Conservation (phyloP, 1,140 invertebrate genomes). For the Aphaenogaster floridana region DNA sequence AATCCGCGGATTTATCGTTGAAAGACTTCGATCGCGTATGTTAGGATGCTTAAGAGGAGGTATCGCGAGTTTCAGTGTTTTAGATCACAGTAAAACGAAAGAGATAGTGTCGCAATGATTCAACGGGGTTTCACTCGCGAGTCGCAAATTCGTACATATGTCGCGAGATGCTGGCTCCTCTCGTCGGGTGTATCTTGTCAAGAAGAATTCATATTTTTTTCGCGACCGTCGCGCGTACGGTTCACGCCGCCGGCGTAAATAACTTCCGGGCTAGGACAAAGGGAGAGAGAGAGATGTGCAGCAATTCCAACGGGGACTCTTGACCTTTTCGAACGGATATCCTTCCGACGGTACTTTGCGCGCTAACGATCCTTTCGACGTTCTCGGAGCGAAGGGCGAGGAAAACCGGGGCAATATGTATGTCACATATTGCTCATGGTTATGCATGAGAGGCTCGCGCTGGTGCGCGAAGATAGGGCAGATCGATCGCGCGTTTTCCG, state of each 20-base stretch:
- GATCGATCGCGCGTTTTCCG: conserved; percentile 80
- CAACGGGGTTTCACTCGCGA: background rate
- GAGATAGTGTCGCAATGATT: background rate
- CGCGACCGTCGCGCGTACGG: background rate
- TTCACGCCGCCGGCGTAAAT: background rate
- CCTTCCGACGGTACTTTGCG: conserved; percentile 82
- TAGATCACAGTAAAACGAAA: background rate
- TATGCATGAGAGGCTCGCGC: conserved; percentile 81
- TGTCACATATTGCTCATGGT: conserved; percentile 83
- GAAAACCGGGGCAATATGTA: conserved; percentile 77
- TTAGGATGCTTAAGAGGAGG: background rate
- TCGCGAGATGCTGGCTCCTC: background rate
- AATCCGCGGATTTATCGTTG: conserved; percentile 15
- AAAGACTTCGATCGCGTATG: background rate
- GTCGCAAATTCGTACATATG: background rate
- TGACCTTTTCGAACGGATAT: conserved; percentile 84
- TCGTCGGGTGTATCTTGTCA: background rate
- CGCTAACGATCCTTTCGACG: conserved; percentile 83
- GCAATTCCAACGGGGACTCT: conserved; percentile 81
- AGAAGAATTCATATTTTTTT: background rate
- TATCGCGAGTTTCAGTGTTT: background rate
- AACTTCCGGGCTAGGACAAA: conserved; percentile 58
- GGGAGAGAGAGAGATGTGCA: conserved; percentile 70
- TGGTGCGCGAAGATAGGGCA: conserved; percentile 74
- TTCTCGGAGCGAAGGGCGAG: conserved; percentile 43